Evolutionary conservation across 1,140 invertebrate species (phyloP).

Genomic region (Calephelis virginiensis): DNA sequence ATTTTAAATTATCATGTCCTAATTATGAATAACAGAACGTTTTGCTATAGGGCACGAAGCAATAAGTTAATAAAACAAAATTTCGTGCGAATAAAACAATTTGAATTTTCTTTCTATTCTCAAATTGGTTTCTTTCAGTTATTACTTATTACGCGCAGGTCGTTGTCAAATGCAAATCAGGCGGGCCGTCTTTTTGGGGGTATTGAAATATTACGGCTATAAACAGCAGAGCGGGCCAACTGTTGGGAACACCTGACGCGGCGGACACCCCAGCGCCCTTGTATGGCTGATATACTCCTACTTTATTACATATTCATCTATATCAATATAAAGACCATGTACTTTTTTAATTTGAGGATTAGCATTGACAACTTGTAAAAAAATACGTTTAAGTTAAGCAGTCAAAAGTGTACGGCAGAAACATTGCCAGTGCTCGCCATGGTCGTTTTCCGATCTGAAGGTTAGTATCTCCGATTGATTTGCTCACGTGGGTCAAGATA

Average conservation of each 20-base stretch:
- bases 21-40: no score
- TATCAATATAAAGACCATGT: no score
- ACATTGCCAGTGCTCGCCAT: no score
- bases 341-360: no score
- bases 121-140: constrained; percentile 32
- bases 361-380: no score
- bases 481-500: no score
- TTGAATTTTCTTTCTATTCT: constrained; percentile 7
- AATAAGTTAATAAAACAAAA: not conserved
- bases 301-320: not conserved
- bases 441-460: no score
- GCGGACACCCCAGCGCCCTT: constrained; percentile 31
- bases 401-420: no score
- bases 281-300: constrained; percentile 2
- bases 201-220: constrained; percentile 44
- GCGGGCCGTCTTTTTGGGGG: constrained; percentile 35
- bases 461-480: no score
- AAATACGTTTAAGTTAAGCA: no score
- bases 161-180: constrained; percentile 49
- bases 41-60: no score
- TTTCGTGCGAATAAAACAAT: constrained; percentile 13
- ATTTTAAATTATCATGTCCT: no score
- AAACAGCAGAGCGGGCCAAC: constrained; percentile 35
- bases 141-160: constrained; percentile 40
- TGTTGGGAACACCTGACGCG: constrained; percentile 43